Evolutionary conservation across 2,797 vertebrate species (phyloP).

Genomic region (Epinephelus awoara): DNA sequence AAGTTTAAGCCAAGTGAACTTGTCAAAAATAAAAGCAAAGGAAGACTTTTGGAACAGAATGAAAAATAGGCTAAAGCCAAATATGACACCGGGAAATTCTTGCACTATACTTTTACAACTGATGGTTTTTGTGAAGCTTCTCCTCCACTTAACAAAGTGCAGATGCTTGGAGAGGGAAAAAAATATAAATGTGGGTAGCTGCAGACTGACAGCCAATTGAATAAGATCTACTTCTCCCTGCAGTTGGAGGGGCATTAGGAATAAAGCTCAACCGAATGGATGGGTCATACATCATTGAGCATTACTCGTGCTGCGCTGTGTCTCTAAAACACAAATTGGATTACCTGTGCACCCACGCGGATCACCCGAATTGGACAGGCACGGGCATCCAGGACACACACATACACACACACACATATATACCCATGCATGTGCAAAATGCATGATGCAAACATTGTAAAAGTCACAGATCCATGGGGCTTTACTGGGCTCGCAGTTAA

Average conservation of each 20-base stretch:
- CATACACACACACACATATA: neutral
- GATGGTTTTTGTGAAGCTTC: constrained; percentile 13
- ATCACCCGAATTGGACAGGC: constrained; percentile 50
- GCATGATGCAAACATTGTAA: constrained; percentile 39
- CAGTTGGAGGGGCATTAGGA: constrained; percentile 57
- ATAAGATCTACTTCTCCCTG: constrained; percentile 56
- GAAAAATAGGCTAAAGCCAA: neutral
- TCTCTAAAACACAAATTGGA: constrained; percentile 77
- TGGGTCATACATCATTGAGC: constrained; percentile 77
- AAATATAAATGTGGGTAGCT: constrained; percentile 2
- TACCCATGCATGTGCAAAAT: constrained; percentile 10
- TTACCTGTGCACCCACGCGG: constrained; percentile 74
- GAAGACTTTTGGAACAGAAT: neutral
- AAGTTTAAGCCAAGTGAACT: neutral
- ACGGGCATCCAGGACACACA: constrained; percentile 28
- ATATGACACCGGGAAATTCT: neutral
- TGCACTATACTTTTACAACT: neutral
- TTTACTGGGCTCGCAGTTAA: constrained; percentile 24
- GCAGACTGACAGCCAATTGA: constrained; percentile 51
- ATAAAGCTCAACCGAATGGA: constrained; percentile 69
- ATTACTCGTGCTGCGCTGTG: constrained; percentile 68
- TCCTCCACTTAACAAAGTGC: constrained; percentile 26
- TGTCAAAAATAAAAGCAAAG: neutral
- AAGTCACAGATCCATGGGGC: constrained; percentile 21
- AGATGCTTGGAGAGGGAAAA: constrained; percentile 27